Evolutionary conservation across 2,797 vertebrate genomes (phyloP).

Genomic region (Nothura maculosa): DNA sequence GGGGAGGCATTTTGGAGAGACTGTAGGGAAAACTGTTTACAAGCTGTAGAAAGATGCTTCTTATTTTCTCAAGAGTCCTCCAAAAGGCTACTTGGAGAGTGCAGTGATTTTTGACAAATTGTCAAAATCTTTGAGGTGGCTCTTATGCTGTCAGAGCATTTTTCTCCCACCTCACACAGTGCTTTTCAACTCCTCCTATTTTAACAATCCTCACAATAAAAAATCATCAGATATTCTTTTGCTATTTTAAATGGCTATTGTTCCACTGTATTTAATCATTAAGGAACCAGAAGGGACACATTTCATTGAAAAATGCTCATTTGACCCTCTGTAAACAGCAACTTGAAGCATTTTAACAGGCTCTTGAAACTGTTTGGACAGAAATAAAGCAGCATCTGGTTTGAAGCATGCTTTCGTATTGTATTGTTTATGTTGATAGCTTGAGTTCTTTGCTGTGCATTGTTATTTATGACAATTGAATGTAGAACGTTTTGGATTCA

Average conservation of each 20-base stretch:
- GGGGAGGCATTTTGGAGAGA: slow-evolving; percentile 53
- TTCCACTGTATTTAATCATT: slow-evolving; percentile 79
- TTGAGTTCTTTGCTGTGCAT: slow-evolving; percentile 73
- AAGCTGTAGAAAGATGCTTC: slow-evolving; percentile 50
- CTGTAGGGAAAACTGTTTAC: slow-evolving; percentile 36
- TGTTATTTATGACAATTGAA: slow-evolving; percentile 79
- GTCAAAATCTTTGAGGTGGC: slow-evolving; percentile 62
- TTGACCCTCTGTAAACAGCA: slow-evolving; percentile 79
- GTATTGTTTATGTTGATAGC: slow-evolving; percentile 82
- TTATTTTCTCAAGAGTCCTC: slow-evolving; percentile 65
- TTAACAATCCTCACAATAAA: slow-evolving; percentile 74
- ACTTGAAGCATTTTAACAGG: slow-evolving; percentile 81
- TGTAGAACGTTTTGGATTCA: slow-evolving; percentile 76
- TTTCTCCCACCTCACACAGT: slow-evolving; percentile 75
- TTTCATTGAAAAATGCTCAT: slow-evolving; percentile 82
- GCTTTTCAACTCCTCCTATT: slow-evolving; percentile 72
- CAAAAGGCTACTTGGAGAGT: slow-evolving; percentile 61
- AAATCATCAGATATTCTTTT: slow-evolving; percentile 79
- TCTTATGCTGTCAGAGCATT: slow-evolving; percentile 66
- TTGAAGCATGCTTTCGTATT: slow-evolving; percentile 71
- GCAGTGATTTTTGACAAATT: slow-evolving; percentile 77
- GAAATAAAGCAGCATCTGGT: slow-evolving; percentile 79
- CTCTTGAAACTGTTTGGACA: slow-evolving; percentile 78
- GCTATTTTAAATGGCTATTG: slow-evolving; percentile 80
- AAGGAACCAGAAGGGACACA: slow-evolving; percentile 84